Percentiles rank a stretch among this genome's conserved stretches.
Conservation (phyloP, 2,888 invertebrate genomes). For the Andrena haemorrhoa region DNA sequence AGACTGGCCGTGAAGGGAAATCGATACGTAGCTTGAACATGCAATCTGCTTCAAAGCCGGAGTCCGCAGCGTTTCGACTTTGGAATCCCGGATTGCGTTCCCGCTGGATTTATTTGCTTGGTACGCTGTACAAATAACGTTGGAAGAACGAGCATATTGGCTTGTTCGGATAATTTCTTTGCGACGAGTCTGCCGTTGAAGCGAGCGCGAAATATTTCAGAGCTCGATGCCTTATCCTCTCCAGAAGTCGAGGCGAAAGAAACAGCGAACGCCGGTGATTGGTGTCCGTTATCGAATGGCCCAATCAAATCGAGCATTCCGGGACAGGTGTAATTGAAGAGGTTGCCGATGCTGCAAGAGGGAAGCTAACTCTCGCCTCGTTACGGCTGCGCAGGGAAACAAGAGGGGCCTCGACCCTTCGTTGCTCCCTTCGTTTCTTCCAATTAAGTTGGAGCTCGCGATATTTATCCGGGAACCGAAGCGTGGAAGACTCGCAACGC, state of each 20-base stretch:
- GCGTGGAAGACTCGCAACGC: slow-evolving; percentile 7
- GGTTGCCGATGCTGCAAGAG: slow-evolving; percentile 38
- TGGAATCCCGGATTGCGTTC: too few relatives aligned
- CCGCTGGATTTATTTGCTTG: too few relatives aligned
- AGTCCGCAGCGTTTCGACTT: background rate
- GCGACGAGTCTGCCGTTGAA: too few relatives aligned
- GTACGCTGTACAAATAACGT: background rate
- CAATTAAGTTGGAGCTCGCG: slow-evolving; percentile 56
- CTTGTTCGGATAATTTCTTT: background rate
- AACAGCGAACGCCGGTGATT: slow-evolving; percentile 32
- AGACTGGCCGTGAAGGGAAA: background rate
- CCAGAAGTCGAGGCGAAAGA: background rate
- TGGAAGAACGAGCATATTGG: background rate
- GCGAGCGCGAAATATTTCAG: too few relatives aligned
- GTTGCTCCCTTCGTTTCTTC: slow-evolving; percentile 54
- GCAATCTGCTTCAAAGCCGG: background rate
- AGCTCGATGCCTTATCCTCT: too few relatives aligned
- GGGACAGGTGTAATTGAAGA: slow-evolving; percentile 66
- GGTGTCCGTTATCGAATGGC: slow-evolving; percentile 57
- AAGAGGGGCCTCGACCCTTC: slow-evolving; percentile 30
- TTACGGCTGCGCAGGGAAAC: slow-evolving; percentile 23
- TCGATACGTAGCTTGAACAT: background rate
- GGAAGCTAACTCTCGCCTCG: slow-evolving; percentile 25
- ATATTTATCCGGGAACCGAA: slow-evolving; percentile 33
- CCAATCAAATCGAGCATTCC: slow-evolving; percentile 57